These are phyloP conservation scores for Graptemys geographica DNA, from an alignment of 2,797 vertebrate genomes.

Conservation along the genomic window DNA sequence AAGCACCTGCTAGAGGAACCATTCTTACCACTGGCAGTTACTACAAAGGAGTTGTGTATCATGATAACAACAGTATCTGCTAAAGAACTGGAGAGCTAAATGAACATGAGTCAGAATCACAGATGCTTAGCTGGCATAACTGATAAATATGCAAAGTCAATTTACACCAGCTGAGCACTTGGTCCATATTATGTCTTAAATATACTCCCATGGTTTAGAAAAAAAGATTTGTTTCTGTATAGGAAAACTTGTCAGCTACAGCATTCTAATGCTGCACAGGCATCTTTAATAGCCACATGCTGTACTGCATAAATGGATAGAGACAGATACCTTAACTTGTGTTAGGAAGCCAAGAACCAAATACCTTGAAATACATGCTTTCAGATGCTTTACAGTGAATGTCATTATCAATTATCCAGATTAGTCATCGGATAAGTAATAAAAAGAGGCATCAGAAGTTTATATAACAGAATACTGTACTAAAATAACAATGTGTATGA, in stretches of 20 bases:
- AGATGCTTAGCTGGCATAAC: not conserved
- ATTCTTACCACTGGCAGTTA: too few relatives aligned
- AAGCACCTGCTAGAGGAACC: too few relatives aligned
- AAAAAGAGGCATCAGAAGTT: not conserved
- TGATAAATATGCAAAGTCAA: not conserved
- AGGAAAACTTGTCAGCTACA: not conserved
- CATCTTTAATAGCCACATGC: not conserved
- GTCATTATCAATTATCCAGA: not conserved
- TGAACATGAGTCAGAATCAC: not conserved
- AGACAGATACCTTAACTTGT: not conserved
- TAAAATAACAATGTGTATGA: not conserved
- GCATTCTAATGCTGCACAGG: not conserved
- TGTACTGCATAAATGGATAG: not conserved
- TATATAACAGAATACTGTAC: not conserved
- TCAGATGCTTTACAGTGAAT: not conserved
- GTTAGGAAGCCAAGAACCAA: not conserved
- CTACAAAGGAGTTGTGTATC: too few relatives aligned
- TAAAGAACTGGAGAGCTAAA: not conserved
- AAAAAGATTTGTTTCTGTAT: accelerated
- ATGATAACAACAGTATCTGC: not conserved
- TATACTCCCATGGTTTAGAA: not conserved
- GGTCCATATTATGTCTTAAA: not conserved
- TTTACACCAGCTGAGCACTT: not conserved
- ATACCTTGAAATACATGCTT: not conserved
- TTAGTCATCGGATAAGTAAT: not conserved